phyloP scores from a whole-genome alignment of 1,140 invertebrate genomes.

The Caenorhabditis tropicalis region DNA sequence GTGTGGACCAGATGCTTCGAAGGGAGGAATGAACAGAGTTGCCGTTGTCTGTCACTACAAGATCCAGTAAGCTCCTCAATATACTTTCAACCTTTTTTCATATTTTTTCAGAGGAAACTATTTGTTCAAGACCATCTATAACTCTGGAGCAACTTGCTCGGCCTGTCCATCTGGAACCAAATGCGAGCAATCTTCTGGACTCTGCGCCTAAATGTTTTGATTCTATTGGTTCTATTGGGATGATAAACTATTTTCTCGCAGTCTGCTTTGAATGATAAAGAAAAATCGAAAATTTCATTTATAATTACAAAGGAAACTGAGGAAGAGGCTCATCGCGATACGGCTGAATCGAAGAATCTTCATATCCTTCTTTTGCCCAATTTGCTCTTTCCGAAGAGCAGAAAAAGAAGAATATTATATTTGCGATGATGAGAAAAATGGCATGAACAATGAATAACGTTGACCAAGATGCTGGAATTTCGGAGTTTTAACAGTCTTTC shows the following conservation, averaged over 20 bases:
- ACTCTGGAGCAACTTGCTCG: neutral
- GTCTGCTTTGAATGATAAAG: neutral
- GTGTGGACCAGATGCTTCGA: neutral
- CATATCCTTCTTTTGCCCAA: constrained; percentile 50
- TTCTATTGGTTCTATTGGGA: neutral
- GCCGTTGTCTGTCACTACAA: constrained; percentile 36
- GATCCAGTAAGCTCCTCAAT: neutral
- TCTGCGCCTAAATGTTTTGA: neutral
- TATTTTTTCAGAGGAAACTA: constrained; percentile 29
- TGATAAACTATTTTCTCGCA: neutral
- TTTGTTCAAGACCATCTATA: constrained; percentile 20
- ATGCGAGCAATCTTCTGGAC: constrained; percentile 23
- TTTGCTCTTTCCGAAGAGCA: constrained; percentile 22
- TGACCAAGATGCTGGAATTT: constrained; percentile 43
- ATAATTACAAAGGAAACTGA: constrained; percentile 41
- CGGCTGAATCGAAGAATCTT: constrained; percentile 48
- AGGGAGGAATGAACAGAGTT: neutral
- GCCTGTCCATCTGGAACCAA: constrained; percentile 14
- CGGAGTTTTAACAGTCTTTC: neutral
- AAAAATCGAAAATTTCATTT: neutral
- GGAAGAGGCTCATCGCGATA: constrained; percentile 50
- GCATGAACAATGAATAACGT: constrained; percentile 35
- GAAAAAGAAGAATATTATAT: constrained; percentile 43
- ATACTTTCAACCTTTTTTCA: neutral
- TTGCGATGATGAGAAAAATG: constrained; percentile 22